Evolutionary conservation across 1,140 invertebrate species (phyloP), one percentile per base, ranked within the genome.

Genomic region (Bombyx mandarina): DNA sequence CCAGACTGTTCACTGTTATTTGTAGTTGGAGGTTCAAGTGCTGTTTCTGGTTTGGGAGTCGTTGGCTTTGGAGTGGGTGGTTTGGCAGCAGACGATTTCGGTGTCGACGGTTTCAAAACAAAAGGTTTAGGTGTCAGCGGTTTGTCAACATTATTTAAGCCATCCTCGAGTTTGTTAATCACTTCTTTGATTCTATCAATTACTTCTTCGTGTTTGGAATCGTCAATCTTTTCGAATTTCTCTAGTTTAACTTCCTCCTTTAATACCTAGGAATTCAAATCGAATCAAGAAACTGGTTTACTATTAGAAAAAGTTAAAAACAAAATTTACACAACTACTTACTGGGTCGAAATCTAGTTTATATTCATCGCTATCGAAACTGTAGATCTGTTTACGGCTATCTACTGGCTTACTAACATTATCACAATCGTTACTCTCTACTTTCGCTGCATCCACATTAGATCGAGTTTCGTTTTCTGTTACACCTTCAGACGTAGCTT

Each of bases 131-230:
- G 69, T 9, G 71, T 69, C 50, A 65, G 54, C 8, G 54, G 53
- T 8, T 66, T 69, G 56, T 73, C 65, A 12, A 56, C 60, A 59
- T 72, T 57, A 43, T 67, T 75, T 26, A 86, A 57, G 53, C 75
- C 77, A 52, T 65, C 74, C 46, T 86, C 80, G 50, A 83, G 56
- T 71, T 83, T 86, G 22, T 61, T 79, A 45, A 86, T 83, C 1
- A 66, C 80, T 62, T 82, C 80, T 58, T 82, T 86, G 43, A 86
- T 82, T 56, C 73, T 76, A 61, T 77, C 79, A 8, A 86, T 77
- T 0, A 79, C 82, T 65, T 77, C 69, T 57, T 82, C 77, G 43
- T 82, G 75, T 56, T 69, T 73, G 1, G 59, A 60, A 7, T 73
- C 73, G 43, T 83, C 80, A 43, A 66, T 72, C 62, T 72, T 66